phyloP scores from a whole-genome alignment of 2,888 invertebrate species.

The Allygus modestus region DNA sequence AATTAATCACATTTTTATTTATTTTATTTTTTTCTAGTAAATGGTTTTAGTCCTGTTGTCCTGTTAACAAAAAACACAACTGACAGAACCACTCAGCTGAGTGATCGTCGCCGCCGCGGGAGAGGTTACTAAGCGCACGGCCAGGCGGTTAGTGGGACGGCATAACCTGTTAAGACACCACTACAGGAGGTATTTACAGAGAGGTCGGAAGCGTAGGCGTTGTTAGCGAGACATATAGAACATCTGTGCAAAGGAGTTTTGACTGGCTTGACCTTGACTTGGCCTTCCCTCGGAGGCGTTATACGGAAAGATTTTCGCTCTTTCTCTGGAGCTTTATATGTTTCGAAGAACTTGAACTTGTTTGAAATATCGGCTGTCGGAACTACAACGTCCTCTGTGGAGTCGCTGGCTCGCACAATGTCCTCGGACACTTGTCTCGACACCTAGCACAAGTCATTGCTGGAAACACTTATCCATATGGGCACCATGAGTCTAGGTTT shows the following conservation, averaged over 20 bases:
- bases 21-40: no score
- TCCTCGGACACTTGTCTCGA: slow-evolving; percentile 80
- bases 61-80: slow-evolving; percentile 42
- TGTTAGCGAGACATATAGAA: slow-evolving; percentile 55
- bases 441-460: slow-evolving; percentile 70
- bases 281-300: slow-evolving; percentile 91
- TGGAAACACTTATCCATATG: slow-evolving; percentile 24
- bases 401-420: slow-evolving; percentile 85
- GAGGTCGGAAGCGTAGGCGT: slow-evolving; percentile 45
- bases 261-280: slow-evolving; percentile 78
- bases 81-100: slow-evolving; percentile 13
- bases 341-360: slow-evolving; percentile 95
- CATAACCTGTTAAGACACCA: slow-evolving; percentile 42
- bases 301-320: slow-evolving; percentile 88
- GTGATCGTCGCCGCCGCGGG: not conserved
- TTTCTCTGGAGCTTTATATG: slow-evolving; percentile 85
- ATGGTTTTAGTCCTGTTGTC: no score
- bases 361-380: slow-evolving; percentile 90
- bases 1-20: no score
- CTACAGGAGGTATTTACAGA: slow-evolving; percentile 59
- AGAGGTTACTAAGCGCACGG: not conserved
- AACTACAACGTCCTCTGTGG: slow-evolving; percentile 86
- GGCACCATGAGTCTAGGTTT: no score
- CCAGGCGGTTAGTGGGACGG: slow-evolving; percentile 34
- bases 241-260: slow-evolving; percentile 53